Evolutionary conservation across 1,140 invertebrate genomes (phyloP), one percentile per base, ranked within the genome.

Genomic region (Lordiphosa stackelbergi): DNA sequence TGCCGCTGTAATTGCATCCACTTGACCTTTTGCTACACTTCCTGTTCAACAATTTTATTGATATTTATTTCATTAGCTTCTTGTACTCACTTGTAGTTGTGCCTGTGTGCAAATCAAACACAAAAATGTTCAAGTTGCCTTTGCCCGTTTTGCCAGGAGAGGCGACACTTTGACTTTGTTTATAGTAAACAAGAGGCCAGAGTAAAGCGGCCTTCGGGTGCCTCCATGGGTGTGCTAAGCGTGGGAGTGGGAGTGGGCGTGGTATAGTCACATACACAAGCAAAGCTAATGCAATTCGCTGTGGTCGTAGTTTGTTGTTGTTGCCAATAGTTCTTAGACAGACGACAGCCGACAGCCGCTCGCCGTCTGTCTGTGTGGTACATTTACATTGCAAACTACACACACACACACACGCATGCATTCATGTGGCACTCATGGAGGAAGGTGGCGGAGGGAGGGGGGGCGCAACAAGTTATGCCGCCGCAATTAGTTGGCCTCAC

Each of bases 401-500:
- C 37, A 49, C 42, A 19, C 16, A 58, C 13, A 53, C 37, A 49
- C 42, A 43, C 42, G 53, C 42, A 48, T 36, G 43, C 47, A 47
- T 46, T 24, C 37, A 60, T 47, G 49, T 43, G 65, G 55, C 61
- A 57, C 52, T 35, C 19, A 43, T 60, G 41, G 12, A 22, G 10
- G 45, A 35, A 13, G 55, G 28, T 5, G 10, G 56, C 22, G 38
- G 8, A 37, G 22, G 36, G 31, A 24, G 48, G 54, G 45, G 45
- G 48, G 68, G 75, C 72, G 75, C 75, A 79, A 79, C 75, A 79
- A 79, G 75, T 79, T 79, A 81, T 79, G 75, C 69, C 69, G 75
- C 75, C 75, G 71, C 75, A 79, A 79, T 79, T 79, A 79, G 75
- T 81, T 81, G 75, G 61, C 66, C 66, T 71, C 60, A 49, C 60